Base-by-base conservation (phyloP, 2,888 invertebrate genomes). In the Drosophila anceps region DNA sequence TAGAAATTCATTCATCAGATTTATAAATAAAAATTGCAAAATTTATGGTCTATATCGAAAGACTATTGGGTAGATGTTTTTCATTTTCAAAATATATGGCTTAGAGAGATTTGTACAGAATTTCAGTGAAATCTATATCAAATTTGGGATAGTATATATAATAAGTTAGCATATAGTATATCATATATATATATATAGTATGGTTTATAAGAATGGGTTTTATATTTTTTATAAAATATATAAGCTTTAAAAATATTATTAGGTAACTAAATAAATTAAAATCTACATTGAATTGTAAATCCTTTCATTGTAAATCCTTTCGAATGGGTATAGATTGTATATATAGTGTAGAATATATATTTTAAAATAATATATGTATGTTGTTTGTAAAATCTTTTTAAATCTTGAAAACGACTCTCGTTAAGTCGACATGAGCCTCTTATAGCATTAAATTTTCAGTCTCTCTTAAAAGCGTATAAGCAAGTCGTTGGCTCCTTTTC, bases 401-500 rank as follows among this genome's bases (percentile, higher is more conserved):
- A 15, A 4, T 2, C 15, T 27, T 13, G 15, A 29, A 29, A 10
- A 10, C 15, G n/a, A 10, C 18, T 12, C 18, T n/a, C 8, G 3
- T 5, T 18, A 12, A 50, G 48, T 12, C 31, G 10, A 31, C 9
- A 12, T n/a, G 1, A 29, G 29, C 1, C 12, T 20, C 35, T 24
- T 20, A 9, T 4, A 27, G 10, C 27, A 61, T 12, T 6, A 15
- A 20, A 18, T 20, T 3, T 48, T 37, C 9, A 3, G 24, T 9
- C 24, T 13, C 3, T 13, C 20, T 37, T 12, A 1, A 6, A 13
- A 73, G 46, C 18, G 72, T 54, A 10, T 50, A 12, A 2, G 5
- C 53, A 20, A 43, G 48, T 50, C 37, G 62, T 48, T 48, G 20
- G 20, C 29, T 39, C 10, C 6, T 33, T 61, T 41, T n/a, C 12